phyloP scores from a whole-genome alignment of 2,888 invertebrate species.

The Hypselothyrea guttata region DNA sequence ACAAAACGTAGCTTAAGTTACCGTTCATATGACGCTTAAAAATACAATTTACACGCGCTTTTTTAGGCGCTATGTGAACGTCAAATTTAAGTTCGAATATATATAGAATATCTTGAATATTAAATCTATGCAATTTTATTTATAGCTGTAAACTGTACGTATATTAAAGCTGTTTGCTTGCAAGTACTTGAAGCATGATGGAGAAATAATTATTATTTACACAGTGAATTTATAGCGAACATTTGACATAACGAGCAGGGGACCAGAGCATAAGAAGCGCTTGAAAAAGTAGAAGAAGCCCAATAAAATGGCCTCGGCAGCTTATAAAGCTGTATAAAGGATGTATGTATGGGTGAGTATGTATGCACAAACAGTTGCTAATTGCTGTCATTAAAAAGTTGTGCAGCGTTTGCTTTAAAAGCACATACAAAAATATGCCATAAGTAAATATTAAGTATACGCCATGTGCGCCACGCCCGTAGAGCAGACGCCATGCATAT shows the following conservation, averaged over 20 bases:
- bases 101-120: too few species aligned
- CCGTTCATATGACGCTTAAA: slow-evolving; percentile 20
- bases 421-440: slow-evolving; percentile 40
- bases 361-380: slow-evolving; percentile 41
- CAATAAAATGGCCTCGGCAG: slow-evolving; percentile 27
- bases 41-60: slow-evolving; percentile 2
- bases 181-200: slow-evolving; percentile 26
- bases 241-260: slow-evolving; percentile 60
- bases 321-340: slow-evolving; percentile 27
- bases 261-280: not conserved
- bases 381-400: slow-evolving; percentile 76
- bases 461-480: slow-evolving; percentile 21
- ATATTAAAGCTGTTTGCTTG: slow-evolving; percentile 21
- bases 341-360: slow-evolving; percentile 3
- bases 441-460: slow-evolving; percentile 48
- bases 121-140: too few species aligned
- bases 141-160: not conserved
- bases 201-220: slow-evolving; percentile 75
- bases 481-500: not conserved
- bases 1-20: not conserved
- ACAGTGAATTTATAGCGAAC: slow-evolving; percentile 56
- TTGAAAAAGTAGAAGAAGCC: not conserved
- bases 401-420: slow-evolving; percentile 33
- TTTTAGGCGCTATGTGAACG: slow-evolving; percentile 29
- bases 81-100: too few species aligned